These are phyloP conservation scores for Trachelus troglodyta DNA, from an alignment of 2,888 invertebrate species.

Conservation along the genomic window DNA sequence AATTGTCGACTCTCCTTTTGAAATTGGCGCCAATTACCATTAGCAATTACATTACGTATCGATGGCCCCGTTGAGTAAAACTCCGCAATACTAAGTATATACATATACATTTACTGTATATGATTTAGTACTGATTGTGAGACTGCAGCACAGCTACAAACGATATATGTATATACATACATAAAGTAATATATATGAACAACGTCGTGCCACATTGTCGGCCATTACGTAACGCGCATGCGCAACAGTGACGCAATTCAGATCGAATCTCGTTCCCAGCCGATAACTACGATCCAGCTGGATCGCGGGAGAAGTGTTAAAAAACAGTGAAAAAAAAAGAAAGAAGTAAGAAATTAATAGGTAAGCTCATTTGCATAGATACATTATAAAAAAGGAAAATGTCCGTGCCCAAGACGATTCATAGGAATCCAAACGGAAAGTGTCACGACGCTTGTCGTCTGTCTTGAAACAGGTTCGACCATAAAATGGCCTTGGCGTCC, in stretches of 20 bases:
- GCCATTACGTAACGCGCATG: slow-evolving; percentile 44
- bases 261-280: slow-evolving; percentile 45
- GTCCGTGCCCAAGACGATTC: background rate
- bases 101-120: slow-evolving; percentile 33
- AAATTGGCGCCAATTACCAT: slow-evolving; percentile 20
- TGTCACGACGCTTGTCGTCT: background rate
- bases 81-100: slow-evolving; percentile 31
- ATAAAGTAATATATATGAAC: background rate
- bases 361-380: background rate
- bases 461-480: background rate
- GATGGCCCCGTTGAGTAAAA: slow-evolving; percentile 34
- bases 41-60: slow-evolving; percentile 30
- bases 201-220: slow-evolving; percentile 32
- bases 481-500: background rate
- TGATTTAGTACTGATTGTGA: slow-evolving; percentile 18
- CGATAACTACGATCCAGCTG: slow-evolving; percentile 19
- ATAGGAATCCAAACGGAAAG: background rate
- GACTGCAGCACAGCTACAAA: slow-evolving; percentile 19
- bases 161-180: slow-evolving; percentile 8
- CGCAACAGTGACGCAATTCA: slow-evolving; percentile 49
- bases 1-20: background rate
- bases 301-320: background rate
- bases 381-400: background rate
- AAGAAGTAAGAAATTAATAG: background rate
- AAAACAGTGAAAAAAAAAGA: background rate